A percentile compares a stretch with the other conserved stretches of the same genome.
Evolutionary conservation across 2,888 invertebrate species (phyloP).

Genomic region (Drosophila trichaetosa): DNA sequence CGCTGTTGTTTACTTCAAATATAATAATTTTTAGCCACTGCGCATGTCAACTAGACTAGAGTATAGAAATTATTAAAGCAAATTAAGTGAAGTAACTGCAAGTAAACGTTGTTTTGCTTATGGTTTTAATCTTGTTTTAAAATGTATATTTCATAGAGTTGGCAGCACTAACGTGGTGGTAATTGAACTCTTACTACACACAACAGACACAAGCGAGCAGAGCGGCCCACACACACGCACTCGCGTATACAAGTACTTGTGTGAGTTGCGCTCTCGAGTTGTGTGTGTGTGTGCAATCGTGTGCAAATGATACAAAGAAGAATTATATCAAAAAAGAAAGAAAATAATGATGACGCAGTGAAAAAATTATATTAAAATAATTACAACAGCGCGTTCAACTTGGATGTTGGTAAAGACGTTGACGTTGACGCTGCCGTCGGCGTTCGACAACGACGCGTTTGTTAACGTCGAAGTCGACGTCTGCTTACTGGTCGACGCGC

Average conservation of each 20-base stretch:
- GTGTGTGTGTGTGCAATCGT: conserved; percentile 63
- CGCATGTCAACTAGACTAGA: neutral
- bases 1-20: neutral
- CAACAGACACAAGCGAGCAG: conserved; percentile 21
- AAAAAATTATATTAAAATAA: conserved; percentile 79
- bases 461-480: conserved; percentile 28
- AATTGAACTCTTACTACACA: conserved; percentile 70
- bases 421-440: conserved; percentile 33
- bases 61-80: neutral
- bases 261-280: conserved; percentile 52
- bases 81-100: neutral
- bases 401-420: conserved; percentile 65
- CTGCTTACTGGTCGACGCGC: conserved; percentile 58
- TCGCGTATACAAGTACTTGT: conserved; percentile 30
- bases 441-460: conserved; percentile 59
- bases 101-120: neutral
- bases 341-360: conserved; percentile 81
- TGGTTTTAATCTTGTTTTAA: neutral
- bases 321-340: conserved; percentile 77
- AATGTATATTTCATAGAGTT: conserved; percentile 25
- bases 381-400: conserved; percentile 75
- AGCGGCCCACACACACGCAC: conserved; percentile 40
- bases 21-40: neutral
- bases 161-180: conserved; percentile 65
- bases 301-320: conserved; percentile 80